Conservation (phyloP, 2,113 vertebrate genomes). For the Solea senegalensis region DNA sequence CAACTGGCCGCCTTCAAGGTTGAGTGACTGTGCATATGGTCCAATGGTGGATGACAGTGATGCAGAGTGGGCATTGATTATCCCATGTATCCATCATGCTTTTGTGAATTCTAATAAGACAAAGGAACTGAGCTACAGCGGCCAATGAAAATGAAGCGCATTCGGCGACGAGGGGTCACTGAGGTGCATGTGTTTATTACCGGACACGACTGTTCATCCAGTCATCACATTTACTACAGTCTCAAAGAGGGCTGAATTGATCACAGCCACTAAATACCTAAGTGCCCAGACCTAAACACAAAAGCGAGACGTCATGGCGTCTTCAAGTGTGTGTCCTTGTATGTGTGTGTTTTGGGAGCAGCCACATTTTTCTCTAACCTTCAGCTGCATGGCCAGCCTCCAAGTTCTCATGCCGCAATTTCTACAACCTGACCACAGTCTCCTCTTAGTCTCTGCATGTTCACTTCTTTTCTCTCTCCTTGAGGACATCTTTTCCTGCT, state of each 20-base stretch:
- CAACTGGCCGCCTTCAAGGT: slow-evolving; percentile 75
- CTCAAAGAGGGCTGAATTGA: slow-evolving; percentile 57
- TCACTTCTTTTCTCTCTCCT: slow-evolving; percentile 56
- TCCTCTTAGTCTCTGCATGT: slow-evolving; percentile 57
- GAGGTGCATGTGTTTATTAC: slow-evolving; percentile 54
- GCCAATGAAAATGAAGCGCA: slow-evolving; percentile 49
- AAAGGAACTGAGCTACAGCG: slow-evolving; percentile 18
- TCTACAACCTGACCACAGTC: slow-evolving; percentile 61
- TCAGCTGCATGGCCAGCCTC: slow-evolving; percentile 61
- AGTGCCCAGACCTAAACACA: slow-evolving; percentile 31
- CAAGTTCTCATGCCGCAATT: slow-evolving; percentile 48
- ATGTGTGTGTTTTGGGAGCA: slow-evolving; percentile 14
- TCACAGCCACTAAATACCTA: slow-evolving; percentile 33
- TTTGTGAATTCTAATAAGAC: slow-evolving; percentile 71
- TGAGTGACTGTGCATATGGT: slow-evolving; percentile 72
- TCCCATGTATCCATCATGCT: slow-evolving; percentile 65
- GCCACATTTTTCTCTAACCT: slow-evolving; percentile 39
- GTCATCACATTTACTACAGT: slow-evolving; percentile 52
- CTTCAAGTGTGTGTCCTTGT: background rate
- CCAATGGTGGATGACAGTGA: slow-evolving; percentile 57
- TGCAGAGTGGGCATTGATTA: slow-evolving; percentile 69
- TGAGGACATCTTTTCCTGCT: slow-evolving; percentile 71
- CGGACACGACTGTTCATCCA: slow-evolving; percentile 57
- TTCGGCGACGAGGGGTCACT: slow-evolving; percentile 14
- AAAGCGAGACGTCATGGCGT: slow-evolving; percentile 26